These are phyloP conservation scores for Drosophila multiciliata DNA, from an alignment of 2,888 invertebrate genomes.

Conservation along the genomic window DNA sequence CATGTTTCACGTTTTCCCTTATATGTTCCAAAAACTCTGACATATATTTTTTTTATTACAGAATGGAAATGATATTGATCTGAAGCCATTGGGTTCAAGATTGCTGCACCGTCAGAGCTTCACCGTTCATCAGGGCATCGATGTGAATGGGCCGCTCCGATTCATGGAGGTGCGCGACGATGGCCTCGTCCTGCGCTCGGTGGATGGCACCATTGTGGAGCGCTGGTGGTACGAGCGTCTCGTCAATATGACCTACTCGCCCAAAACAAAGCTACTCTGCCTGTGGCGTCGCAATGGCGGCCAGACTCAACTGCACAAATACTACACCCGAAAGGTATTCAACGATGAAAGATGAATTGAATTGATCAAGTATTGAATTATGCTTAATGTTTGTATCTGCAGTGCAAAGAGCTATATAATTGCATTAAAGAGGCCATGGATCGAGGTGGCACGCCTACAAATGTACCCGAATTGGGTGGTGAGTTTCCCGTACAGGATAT, in stretches of 20 bases:
- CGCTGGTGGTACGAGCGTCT: slow-evolving; percentile 99
- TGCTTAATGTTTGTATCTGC: slow-evolving; percentile 65
- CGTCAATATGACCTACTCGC: slow-evolving; percentile 99
- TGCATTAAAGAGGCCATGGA: slow-evolving; percentile 99
- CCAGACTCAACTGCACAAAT: slow-evolving; percentile 98
- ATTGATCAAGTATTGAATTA: background rate
- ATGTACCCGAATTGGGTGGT: slow-evolving; percentile 88
- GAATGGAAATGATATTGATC: slow-evolving; percentile 99
- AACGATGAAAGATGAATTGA: background rate
- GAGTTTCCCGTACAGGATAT: slow-evolving; percentile 99
- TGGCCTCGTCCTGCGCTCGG: slow-evolving; percentile 93
- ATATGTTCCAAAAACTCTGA: background rate
- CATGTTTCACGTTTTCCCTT: background rate
- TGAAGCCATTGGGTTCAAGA: slow-evolving; percentile 97
- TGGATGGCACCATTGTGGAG: slow-evolving; percentile 94
- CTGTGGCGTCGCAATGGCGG: slow-evolving; percentile 98
- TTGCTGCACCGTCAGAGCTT: slow-evolving; percentile 98
- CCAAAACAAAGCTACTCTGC: slow-evolving; percentile 98
- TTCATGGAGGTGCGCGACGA: slow-evolving; percentile 99
- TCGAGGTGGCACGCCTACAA: slow-evolving; percentile 89
- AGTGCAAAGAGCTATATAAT: slow-evolving; percentile 99
- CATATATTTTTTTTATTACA: slow-evolving; percentile 82
- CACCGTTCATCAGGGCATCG: slow-evolving; percentile 98
- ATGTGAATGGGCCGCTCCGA: slow-evolving; percentile 94
- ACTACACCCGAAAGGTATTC: slow-evolving; percentile 98